Evolutionary conservation across 64 coral and sea anemone species (phyloP), one percentile per base, ranked within the genome.

Genomic region (Montipora foliosa): DNA sequence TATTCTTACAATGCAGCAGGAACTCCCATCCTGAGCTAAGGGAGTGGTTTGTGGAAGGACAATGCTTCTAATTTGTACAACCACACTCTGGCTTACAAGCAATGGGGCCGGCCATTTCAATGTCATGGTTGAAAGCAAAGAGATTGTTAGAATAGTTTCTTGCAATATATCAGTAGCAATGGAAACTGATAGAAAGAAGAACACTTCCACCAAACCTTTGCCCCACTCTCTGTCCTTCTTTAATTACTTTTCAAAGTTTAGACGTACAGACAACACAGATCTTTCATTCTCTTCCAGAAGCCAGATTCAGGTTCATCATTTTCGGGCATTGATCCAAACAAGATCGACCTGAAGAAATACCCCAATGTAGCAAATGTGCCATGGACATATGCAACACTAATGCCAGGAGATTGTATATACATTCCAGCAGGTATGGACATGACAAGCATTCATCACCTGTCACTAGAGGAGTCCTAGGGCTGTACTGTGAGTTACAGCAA

Each of bases 321-420:
- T 61, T 96, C 98, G 8, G 24, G 45, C 29, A 71, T 99, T 46
- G 90, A 99, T 22, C 98, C 98, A 37, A 95, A 96, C 67, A 94
- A 48, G 58, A 82, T 99, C 44, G 92, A 99, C 66, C 49, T 99
- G 76, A 8, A 90, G n/a, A 20, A 94, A 60, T 93, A 92, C 53
- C 98, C 98, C n/a, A 83, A 92, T 37, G 88, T 99, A 25, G 88
- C 92, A 17, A 92, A 93, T 16, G 98, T 99, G 8, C 92, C 84
- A 6, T 99, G 98, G 98, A 96, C 95, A 10, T 96, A 92, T 45
- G 88, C 98, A 25, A 99, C 98, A 89, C 72, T 99, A n/a, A 55
- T 57, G 53, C 92, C 98, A 61, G 98, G 98, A 44, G 98, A 99
- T 75, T 99, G 98, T 80, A 93, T 99, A 44, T 99, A 94, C 37